Evolutionary conservation across 2,797 vertebrate species (phyloP).

Genomic region (Margarornis squamiger): DNA sequence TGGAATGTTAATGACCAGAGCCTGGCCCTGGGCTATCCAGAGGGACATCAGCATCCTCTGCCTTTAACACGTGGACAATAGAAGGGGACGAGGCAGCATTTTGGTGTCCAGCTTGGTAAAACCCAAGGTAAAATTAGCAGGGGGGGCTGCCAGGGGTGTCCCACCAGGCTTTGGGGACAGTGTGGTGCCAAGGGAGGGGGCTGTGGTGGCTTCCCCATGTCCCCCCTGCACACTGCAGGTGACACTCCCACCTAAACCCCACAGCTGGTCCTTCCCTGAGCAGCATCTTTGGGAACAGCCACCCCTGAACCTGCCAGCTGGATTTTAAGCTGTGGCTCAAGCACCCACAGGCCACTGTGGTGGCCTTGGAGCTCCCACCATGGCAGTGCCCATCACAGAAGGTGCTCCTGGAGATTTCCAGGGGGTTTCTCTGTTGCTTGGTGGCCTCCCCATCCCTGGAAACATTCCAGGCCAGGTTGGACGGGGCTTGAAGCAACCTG

Average conservation of each 20-base stretch:
- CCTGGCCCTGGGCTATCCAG: neutral
- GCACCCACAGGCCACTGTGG: too few relatives aligned
- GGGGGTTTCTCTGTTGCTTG: neutral
- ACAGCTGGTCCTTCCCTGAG: neutral
- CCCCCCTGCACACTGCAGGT: neutral
- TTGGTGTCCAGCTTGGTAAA: rapidly evolving
- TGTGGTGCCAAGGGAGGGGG: neutral
- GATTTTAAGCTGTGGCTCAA: neutral
- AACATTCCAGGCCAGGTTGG: neutral
- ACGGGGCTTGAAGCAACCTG: neutral
- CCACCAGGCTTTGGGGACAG: neutral
- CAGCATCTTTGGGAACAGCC: neutral
- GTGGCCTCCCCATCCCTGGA: neutral
- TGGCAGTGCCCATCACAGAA: neutral
- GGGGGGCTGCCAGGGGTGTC: neutral
- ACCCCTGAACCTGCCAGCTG: neutral
- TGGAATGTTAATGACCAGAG: neutral
- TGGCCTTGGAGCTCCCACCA: neutral
- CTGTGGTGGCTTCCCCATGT: neutral
- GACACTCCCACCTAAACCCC: neutral
- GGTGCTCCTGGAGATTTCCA: neutral
- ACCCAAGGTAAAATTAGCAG: too few relatives aligned
- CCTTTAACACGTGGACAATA: rapidly evolving
- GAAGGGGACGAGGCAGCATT: neutral
- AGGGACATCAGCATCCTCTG: neutral